Conservation (phyloP, 1,140 invertebrate genomes). For the Pseudomyrmex gracilis region DNA sequence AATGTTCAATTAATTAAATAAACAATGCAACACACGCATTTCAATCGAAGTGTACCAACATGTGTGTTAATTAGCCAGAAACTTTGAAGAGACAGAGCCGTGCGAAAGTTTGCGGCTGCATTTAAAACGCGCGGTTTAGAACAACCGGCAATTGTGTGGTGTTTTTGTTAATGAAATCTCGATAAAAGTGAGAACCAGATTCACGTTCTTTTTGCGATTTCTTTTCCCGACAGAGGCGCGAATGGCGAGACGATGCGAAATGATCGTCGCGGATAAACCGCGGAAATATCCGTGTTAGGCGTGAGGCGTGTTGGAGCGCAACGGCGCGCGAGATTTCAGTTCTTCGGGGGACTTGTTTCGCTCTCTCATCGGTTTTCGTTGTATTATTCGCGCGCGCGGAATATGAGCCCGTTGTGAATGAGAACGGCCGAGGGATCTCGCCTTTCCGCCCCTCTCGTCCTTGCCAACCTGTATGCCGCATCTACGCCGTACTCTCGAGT, state of each 20-base stretch:
- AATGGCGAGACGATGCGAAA: neutral
- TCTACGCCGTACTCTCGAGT: slow-evolving; percentile 73
- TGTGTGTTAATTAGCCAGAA: no score
- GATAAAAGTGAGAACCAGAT: no score
- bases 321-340: neutral
- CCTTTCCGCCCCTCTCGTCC: slow-evolving; percentile 22
- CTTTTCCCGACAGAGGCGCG: neutral
- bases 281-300: slow-evolving; percentile 1
- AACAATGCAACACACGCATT: no score
- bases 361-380: slow-evolving; percentile 27
- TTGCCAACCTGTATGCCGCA: slow-evolving; percentile 39
- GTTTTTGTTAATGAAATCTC: neutral
- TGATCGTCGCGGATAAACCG: neutral
- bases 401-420: slow-evolving; percentile 41
- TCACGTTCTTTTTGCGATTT: neutral
- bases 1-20: no score
- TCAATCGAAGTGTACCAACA: no score
- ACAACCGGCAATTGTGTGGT: neutral
- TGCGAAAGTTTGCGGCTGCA: no score
- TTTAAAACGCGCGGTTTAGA: no score
- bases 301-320: neutral
- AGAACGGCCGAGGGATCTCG: slow-evolving; percentile 29
- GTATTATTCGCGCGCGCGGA: neutral
- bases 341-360: neutral
- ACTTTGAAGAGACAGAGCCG: no score